These are phyloP conservation scores for Siderastrea siderea DNA, from an alignment of 92 coral and sea anemone species.

Conservation along the genomic window DNA sequence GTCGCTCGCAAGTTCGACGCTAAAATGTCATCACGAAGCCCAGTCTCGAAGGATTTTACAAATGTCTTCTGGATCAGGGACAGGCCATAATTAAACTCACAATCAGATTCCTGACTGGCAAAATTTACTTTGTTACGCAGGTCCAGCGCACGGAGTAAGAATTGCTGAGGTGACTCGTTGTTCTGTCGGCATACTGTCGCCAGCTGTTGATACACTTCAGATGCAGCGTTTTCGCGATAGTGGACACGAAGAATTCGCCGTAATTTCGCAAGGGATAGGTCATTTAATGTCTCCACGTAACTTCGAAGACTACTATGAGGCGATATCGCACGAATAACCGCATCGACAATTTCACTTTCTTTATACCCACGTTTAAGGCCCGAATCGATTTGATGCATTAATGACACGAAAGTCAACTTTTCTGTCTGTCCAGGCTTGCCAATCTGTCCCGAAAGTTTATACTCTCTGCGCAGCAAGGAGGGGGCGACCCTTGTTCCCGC, in stretches of 20 bases:
- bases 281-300: constrained; percentile 47
- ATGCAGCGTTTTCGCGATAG: constrained; percentile 49
- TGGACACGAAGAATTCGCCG: constrained; percentile 23
- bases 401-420: constrained; percentile 37
- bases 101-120: constrained; percentile 79
- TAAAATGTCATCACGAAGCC: constrained; percentile 60
- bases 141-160: constrained; percentile 58
- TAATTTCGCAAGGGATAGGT: constrained; percentile 61
- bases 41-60: constrained; percentile 69
- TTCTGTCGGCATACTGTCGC: constrained; percentile 38
- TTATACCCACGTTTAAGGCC: constrained; percentile 50
- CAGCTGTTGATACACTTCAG: constrained; percentile 45
- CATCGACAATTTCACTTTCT: constrained; percentile 60
- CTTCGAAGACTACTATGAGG: constrained; percentile 37
- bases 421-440: constrained; percentile 61
- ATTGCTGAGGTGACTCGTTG: constrained; percentile 59
- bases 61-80: constrained; percentile 68
- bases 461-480: constrained; percentile 37
- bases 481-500: constrained; percentile 8
- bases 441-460: constrained; percentile 55
- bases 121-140: constrained; percentile 68
- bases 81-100: constrained; percentile 71
- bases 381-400: constrained; percentile 45
- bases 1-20: constrained; percentile 35
- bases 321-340: constrained; percentile 51